Evolutionary conservation across 2,113 vertebrate species (phyloP), one percentile per base, ranked within the genome.

Genomic region (Oreochromis tanganicae): DNA sequence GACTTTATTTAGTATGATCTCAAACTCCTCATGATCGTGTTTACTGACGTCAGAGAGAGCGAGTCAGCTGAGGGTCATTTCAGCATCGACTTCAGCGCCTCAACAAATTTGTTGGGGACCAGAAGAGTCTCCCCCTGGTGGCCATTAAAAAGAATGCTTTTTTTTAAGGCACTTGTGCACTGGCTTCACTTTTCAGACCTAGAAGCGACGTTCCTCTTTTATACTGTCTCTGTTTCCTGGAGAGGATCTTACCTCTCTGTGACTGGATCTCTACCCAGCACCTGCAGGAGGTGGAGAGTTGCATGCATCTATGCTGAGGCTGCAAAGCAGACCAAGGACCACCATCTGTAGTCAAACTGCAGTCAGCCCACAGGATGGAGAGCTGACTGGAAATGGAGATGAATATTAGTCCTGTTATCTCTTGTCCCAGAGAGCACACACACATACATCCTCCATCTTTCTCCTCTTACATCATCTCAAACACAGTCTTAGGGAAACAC

Each of bases 71-170:
- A 68, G 63, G 63, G 11, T 21, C 34, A 13, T 68, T 68, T 68
- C 10, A 38, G 13, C 63, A 68, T n/a, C 0, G 4, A 68, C 11
- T 21, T 68, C 63, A 21, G 0, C 36, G 4, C 19, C 34, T 21
- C 34, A 27, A 27, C 19, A 5, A 41, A 68, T 21, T 1, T 21
- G 7, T 68, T 41, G 19, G 6, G 19, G 0, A 68, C 63, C 63
- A 1, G n/a, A 41, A 41, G n/a, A 71, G 63, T 41, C 36, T 71
- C 12, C 36, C n/a, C n/a, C 63, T 71, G 63, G n/a, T 71, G 63
- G n/a, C 63, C 36, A 71, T 71, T 71, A 24, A 43, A 71, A 71
- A 71, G 3, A 71, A 71, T 71, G 36, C 36, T 24, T 36, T 9
- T 71, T 14, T 71, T 16, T 36, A 71, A 71, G 12, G 36, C 63